Percentiles rank a stretch among this genome's conserved stretches.
phyloP scores from a whole-genome alignment of 2,113 vertebrate species.

The Lophius piscatorius region DNA sequence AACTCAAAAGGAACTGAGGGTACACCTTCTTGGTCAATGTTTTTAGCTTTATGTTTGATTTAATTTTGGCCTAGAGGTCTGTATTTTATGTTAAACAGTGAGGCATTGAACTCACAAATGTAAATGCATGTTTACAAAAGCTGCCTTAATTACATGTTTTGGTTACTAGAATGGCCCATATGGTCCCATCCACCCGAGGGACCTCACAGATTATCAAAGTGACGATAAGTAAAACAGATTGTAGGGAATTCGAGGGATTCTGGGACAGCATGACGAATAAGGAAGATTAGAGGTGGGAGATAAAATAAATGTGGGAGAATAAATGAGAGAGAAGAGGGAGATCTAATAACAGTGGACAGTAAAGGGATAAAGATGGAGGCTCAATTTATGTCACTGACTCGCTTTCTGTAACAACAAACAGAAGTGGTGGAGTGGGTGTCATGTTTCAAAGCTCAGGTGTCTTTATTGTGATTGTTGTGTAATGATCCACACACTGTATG shows the following conservation, averaged over 20 bases:
- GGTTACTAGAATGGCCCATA: conserved; percentile 41
- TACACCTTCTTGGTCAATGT: no score
- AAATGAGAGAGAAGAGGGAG: conserved; percentile 14
- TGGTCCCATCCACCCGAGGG: conserved; percentile 53
- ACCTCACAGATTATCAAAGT: conserved; percentile 37
- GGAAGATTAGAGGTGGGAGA: conserved; percentile 31
- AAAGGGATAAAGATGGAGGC: conserved; percentile 31
- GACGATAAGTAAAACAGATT: conserved; percentile 22
- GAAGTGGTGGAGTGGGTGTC: neutral
- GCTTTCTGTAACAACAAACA: no score
- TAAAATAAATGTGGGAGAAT: conserved; percentile 22
- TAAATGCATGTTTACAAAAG: conserved; percentile 1
- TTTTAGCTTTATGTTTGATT: no score
- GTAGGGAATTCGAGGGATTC: conserved; percentile 11
- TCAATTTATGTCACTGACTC: conserved; percentile 2
- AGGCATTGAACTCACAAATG: no score
- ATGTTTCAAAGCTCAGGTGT: conserved; percentile 24
- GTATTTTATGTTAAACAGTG: no score
- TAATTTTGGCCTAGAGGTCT: no score
- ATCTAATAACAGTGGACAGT: conserved; percentile 31
- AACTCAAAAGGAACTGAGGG: no score
- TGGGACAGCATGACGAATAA: neutral
- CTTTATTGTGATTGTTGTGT: conserved; percentile 30
- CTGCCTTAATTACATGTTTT: conserved; percentile 50
- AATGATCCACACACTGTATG: conserved; percentile 5